A percentile compares a stretch with the other conserved stretches of the same genome.
These are phyloP conservation scores for Eristalis intricaria DNA, from an alignment of 2,888 invertebrate species.

Conservation along the genomic window DNA sequence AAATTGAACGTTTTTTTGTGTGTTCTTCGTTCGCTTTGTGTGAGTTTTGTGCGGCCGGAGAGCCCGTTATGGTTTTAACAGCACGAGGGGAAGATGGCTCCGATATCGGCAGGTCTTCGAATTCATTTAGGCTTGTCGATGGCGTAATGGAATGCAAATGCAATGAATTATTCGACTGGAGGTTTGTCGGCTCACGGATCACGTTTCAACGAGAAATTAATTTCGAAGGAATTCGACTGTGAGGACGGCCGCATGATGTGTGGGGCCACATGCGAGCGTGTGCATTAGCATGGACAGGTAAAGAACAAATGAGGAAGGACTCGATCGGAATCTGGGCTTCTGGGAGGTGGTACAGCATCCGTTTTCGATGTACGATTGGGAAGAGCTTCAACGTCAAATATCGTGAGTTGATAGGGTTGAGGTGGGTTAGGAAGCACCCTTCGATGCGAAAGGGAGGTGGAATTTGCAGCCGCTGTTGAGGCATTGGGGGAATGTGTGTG, in stretches of 20 bases:
- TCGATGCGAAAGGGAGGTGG: too few species aligned
- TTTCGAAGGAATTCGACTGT: background rate
- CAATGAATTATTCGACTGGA: constrained; percentile 25
- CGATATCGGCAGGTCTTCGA: constrained; percentile 8
- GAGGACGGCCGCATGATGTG: background rate
- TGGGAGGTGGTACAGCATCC: too few species aligned
- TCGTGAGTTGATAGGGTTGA: too few species aligned
- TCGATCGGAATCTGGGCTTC: background rate
- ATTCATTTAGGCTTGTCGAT: constrained; percentile 45
- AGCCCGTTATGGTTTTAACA: constrained; percentile 42
- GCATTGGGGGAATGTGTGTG: too few species aligned
- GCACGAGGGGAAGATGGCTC: constrained; percentile 23
- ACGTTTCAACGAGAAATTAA: constrained; percentile 1
- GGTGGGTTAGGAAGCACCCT: too few species aligned
- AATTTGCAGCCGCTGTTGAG: too few species aligned
- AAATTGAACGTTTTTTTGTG: constrained; percentile 44
- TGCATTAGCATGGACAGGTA: background rate
- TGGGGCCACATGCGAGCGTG: background rate
- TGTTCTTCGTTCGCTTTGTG: background rate
- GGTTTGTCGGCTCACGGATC: background rate
- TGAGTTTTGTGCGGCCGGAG: background rate
- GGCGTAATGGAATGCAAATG: constrained; percentile 53
- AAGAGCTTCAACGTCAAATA: too few species aligned
- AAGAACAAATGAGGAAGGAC: background rate
- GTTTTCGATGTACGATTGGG: too few species aligned